These are phyloP conservation scores for Hololepta plana DNA, from an alignment of 2,888 invertebrate species.

Conservation along the genomic window DNA sequence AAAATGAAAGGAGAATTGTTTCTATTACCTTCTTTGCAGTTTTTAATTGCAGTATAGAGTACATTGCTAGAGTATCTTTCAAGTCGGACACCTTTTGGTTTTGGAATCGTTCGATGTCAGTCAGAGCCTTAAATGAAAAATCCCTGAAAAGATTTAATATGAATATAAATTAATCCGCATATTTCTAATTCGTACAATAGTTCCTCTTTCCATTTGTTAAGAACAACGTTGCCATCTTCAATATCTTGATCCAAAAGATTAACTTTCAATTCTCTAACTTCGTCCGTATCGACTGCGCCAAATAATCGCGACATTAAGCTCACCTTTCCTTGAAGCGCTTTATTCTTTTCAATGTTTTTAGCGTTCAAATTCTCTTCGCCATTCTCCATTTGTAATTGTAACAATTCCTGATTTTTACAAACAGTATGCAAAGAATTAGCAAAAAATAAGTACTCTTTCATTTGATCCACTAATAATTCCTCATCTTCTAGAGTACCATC, in stretches of 20 bases:
- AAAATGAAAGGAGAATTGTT: too few relatives aligned
- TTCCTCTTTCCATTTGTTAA: conserved; percentile 37
- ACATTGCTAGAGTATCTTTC: conserved; percentile 49
- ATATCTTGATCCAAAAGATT: conserved; percentile 49
- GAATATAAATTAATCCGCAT: neutral
- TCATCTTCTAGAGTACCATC: conserved; percentile 64
- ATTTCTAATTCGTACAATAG: conserved; percentile 33
- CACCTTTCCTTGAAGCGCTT: conserved; percentile 46
- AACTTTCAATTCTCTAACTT: conserved; percentile 51
- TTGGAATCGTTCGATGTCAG: conserved; percentile 55
- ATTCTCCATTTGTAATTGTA: conserved; percentile 53
- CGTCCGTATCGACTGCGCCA: conserved; percentile 58
- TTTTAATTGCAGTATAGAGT: conserved; percentile 53
- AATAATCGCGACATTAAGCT: conserved; percentile 56
- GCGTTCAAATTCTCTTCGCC: conserved; percentile 37
- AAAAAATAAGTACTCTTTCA: conserved; percentile 64
- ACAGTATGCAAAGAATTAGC: conserved; percentile 56
- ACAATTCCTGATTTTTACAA: conserved; percentile 52
- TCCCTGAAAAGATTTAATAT: conserved; percentile 31
- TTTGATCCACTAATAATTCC: conserved; percentile 63
- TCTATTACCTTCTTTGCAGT: conserved; percentile 57
- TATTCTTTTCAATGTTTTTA: conserved; percentile 35
- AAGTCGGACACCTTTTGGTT: conserved; percentile 53
- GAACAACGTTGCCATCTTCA: conserved; percentile 36
- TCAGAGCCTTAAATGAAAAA: conserved; percentile 45